phyloP scores from a whole-genome alignment of 2,113 vertebrate species.

The Isurus oxyrinchus region DNA sequence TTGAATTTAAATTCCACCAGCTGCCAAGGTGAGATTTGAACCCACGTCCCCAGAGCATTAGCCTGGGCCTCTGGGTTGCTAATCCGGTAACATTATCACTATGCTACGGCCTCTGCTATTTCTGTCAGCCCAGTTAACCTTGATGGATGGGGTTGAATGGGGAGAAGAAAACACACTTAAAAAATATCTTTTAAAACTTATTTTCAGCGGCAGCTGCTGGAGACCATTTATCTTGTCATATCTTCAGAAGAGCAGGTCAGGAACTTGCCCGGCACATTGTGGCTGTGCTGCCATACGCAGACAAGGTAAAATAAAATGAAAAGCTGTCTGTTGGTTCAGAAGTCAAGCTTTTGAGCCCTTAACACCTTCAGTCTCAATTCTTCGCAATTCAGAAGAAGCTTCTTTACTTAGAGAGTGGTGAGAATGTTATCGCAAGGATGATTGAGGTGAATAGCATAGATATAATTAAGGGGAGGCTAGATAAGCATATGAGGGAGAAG shows the following conservation, averaged over 20 bases:
- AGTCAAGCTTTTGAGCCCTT: not conserved
- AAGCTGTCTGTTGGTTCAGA: not conserved
- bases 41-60: too few relatives aligned
- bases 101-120: not conserved
- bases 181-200: not conserved
- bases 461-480: not conserved
- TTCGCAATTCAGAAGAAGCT: not conserved
- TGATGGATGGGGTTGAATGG: not conserved
- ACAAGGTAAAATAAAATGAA: slow-evolving; percentile 60
- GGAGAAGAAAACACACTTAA: not conserved
- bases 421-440: not conserved
- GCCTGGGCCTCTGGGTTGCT: too few relatives aligned
- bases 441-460: not conserved
- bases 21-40: too few relatives aligned
- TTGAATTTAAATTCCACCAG: too few relatives aligned
- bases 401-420: not conserved
- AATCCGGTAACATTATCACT: too few relatives aligned
- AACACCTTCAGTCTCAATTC: not conserved
- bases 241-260: slow-evolving; percentile 70
- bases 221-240: slow-evolving; percentile 65
- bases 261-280: slow-evolving; percentile 74
- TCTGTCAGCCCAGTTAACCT: not conserved
- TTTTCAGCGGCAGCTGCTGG: slow-evolving; percentile 66
- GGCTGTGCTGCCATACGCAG: slow-evolving; percentile 71
- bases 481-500: too few relatives aligned